Base-by-base conservation (phyloP, 35 echinoderm and acorn worm genomes). In the Eucidaris tribuloides region DNA sequence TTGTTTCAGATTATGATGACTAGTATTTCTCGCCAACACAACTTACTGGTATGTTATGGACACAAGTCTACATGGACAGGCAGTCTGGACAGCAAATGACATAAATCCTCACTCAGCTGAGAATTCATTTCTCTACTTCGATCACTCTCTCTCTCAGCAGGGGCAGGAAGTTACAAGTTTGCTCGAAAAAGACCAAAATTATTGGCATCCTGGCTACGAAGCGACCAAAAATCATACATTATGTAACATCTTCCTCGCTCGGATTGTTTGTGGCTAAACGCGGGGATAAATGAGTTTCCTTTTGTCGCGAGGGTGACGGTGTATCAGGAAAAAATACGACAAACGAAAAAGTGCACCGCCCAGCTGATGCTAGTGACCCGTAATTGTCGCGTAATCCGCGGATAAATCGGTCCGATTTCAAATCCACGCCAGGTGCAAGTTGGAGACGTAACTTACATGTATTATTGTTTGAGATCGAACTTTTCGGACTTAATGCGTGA, bases 151-250 rank as follows among this genome's bases (percentile, higher is more conserved):
- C 68, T 74, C 3, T 74, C 35, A 74, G 24, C 68, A 20, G 36
- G 15, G 44, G 68, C 68, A 74, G 68, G 68, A 74, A 74, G 68
- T 74, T n/a, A 33, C 68, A 74, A 74, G 68, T 74, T 74, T 74
- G 68, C 68, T 74, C 44, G 68, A 74, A 74, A 74, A 74, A 74
- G 68, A 74, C 68, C 68, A 74, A 74, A 74, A 74, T 74, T 74
- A 74, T 22, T 44, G 40, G 44, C 68, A 74, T 74, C 68, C 68
- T 74, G 68, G 25, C 35, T 18, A 19, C 9, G 41, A 27, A 25
- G 34, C 35, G 44, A 40, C 41, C 68, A 27, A 74, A 44, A 74
- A 74, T 74, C 68, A 74, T 74, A 40, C 37, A 74, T 74, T 74
- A 74, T 74, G 68, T 74, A 74, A 74, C 38, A 7, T 19, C 68